Evolutionary conservation across 2,113 vertebrate species (phyloP).

Genomic region (Stigmatopora argus): DNA sequence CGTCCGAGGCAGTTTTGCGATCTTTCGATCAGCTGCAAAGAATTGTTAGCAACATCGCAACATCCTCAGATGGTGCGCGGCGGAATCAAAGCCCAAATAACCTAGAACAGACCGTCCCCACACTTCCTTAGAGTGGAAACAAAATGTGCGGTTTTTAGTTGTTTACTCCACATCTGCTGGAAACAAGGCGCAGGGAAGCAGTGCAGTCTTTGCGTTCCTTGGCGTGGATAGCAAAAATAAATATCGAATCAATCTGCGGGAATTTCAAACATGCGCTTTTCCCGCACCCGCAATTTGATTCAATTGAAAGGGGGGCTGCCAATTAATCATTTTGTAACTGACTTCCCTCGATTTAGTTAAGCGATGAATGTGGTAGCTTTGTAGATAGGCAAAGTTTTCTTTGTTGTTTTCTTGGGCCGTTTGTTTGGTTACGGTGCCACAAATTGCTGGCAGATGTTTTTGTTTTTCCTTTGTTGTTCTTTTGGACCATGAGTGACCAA

Average conservation of each 20-base stretch:
- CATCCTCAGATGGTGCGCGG: background rate
- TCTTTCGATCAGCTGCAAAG: too few species aligned
- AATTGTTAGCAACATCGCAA: too few species aligned
- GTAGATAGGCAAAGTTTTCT: background rate
- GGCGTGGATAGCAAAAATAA: conserved; percentile 1
- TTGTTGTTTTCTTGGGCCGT: conserved; percentile 26
- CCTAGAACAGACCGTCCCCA: conserved; percentile 1
- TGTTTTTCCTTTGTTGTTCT: conserved; percentile 34
- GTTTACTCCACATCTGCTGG: background rate
- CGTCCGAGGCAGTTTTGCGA: too few species aligned
- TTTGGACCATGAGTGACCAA: conserved; percentile 51
- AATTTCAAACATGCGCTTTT: conserved; percentile 1
- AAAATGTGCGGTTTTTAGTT: conserved; percentile 4
- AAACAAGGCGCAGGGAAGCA: background rate
- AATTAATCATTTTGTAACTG: background rate
- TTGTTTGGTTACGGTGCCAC: conserved; percentile 45
- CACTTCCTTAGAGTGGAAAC: conserved; percentile 7
- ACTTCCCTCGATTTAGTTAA: background rate
- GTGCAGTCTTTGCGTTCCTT: background rate
- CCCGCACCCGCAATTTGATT: background rate
- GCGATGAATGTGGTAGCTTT: background rate
- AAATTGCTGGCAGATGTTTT: conserved; percentile 52
- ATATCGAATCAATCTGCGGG: background rate
- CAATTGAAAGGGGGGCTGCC: background rate
- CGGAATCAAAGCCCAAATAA: conserved; percentile 26